Evolutionary conservation across 2,113 vertebrate genomes (phyloP).

Genomic region (Elaphurus davidianus): DNA sequence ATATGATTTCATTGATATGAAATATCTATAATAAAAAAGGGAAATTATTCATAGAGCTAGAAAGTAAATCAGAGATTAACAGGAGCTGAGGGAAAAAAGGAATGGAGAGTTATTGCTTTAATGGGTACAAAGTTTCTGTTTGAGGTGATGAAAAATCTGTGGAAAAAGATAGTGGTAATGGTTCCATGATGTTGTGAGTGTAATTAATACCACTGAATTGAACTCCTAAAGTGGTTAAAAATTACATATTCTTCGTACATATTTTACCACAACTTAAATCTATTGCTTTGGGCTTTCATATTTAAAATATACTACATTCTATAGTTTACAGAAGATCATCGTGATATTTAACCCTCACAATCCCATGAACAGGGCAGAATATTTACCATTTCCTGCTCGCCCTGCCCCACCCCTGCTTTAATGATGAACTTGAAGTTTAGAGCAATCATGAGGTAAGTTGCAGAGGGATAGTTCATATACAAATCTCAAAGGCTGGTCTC

Average conservation of each 20-base stretch:
- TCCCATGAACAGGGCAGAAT: neutral
- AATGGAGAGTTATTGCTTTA: neutral
- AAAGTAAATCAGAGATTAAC: neutral
- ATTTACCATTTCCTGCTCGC: neutral
- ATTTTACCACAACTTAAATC: neutral
- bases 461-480: fast-evolving
- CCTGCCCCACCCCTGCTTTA: neutral
- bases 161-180: neutral
- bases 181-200: neutral
- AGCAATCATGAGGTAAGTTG: fast-evolving
- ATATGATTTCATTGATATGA: neutral
- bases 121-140: neutral
- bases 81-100: neutral
- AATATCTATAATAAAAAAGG: neutral
- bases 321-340: neutral
- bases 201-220: neutral
- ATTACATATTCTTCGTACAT: neutral
- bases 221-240: neutral
- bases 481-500: neutral
- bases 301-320: neutral
- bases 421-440: neutral
- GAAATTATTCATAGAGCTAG: neutral
- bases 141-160: neutral
- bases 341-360: neutral
- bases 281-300: neutral